Percentiles rank a stretch among this genome's conserved stretches.
phyloP scores from a whole-genome alignment of 2,888 invertebrate genomes.

The Dasysyrphus albostriatus region DNA sequence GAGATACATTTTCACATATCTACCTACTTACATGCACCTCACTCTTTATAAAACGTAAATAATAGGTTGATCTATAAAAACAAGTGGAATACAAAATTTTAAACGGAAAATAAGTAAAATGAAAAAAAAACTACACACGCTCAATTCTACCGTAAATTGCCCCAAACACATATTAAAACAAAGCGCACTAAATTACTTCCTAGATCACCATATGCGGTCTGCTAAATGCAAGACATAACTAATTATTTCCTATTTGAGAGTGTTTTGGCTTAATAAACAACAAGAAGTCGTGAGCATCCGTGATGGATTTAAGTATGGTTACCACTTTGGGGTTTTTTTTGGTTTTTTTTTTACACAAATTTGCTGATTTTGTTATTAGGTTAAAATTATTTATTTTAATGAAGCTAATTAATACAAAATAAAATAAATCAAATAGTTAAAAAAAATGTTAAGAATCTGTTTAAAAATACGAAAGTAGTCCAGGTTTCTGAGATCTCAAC shows the following conservation, averaged over 20 bases:
- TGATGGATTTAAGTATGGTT: conserved; percentile 10
- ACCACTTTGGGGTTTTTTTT: background rate
- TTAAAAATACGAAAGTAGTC: too few species aligned
- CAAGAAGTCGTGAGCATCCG: conserved; percentile 61
- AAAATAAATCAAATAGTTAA: too few species aligned
- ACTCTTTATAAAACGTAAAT: conserved; percentile 9
- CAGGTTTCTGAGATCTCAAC: too few species aligned
- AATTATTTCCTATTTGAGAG: conserved; percentile 74
- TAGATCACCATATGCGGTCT: conserved; percentile 75
- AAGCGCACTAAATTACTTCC: conserved; percentile 75
- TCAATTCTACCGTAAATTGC: conserved; percentile 70
- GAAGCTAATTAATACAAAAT: too few species aligned
- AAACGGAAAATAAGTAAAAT: conserved; percentile 4
- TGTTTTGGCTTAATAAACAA: conserved; percentile 57
- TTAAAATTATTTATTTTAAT: too few species aligned
- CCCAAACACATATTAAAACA: conserved; percentile 63
- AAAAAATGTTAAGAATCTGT: too few species aligned
- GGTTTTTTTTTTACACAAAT: background rate
- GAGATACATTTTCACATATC: background rate
- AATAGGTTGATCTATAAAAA: conserved; percentile 53
- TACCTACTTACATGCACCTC: background rate
- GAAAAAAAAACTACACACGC: conserved; percentile 7
- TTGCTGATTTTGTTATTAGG: too few species aligned
- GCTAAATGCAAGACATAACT: conserved; percentile 75
- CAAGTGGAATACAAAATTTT: conserved; percentile 40